Conservation (phyloP, 2,888 invertebrate genomes). For the Syrphus vitripennis region DNA sequence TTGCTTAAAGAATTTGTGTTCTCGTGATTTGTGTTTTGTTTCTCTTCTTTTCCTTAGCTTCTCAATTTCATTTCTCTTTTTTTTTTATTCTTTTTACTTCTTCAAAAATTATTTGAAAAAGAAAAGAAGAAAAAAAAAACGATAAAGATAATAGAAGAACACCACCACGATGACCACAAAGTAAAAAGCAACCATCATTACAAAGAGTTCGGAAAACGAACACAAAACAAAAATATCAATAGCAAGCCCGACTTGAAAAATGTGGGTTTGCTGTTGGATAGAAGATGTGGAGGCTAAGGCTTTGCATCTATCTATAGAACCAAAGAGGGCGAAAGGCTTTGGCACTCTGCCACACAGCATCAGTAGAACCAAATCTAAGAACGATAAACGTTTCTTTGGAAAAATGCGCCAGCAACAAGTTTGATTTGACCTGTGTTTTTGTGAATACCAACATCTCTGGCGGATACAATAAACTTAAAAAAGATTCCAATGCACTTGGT, state of each 20-base stretch:
- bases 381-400: conserved; percentile 66
- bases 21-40: conserved; percentile 66
- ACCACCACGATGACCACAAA: conserved; percentile 1
- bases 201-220: background rate
- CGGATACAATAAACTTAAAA: conserved; percentile 27
- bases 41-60: conserved; percentile 16
- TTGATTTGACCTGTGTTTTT: conserved; percentile 66
- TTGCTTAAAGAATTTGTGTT: conserved; percentile 69
- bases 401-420: conserved; percentile 66
- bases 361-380: conserved; percentile 47
- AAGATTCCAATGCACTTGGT: background rate
- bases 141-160: conserved; percentile 7
- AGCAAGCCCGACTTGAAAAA: conserved; percentile 49
- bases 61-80: conserved; percentile 28
- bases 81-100: conserved; percentile 3
- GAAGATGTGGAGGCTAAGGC: conserved; percentile 18
- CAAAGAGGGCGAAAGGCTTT: background rate
- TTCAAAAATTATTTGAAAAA: background rate
- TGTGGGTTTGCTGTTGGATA: conserved; percentile 36
- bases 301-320: background rate
- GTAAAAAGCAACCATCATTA: conserved; percentile 43
- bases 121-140: background rate
- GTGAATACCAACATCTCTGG: conserved; percentile 53
- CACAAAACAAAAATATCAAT: conserved; percentile 26
- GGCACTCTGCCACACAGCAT: background rate